Base-by-base conservation (phyloP, 2,797 vertebrate genomes). In the Stomatorhinus walkeri region DNA sequence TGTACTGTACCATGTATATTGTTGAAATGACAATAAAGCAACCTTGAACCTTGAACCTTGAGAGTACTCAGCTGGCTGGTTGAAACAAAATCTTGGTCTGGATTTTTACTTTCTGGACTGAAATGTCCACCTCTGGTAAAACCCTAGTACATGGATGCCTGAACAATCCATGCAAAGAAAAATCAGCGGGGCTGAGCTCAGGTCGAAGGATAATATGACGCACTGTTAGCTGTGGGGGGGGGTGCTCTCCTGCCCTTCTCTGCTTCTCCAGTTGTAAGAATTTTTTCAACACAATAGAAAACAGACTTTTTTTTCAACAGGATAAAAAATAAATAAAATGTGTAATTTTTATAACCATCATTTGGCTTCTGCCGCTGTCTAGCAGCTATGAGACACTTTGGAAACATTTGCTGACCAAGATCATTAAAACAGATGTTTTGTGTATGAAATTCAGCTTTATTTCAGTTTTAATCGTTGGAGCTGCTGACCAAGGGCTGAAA, bases 341-440 rank as follows among this genome's bases (percentile, higher is more conserved):
- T 79, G 14, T 19, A 79, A 43, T 36, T 79, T 79, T 79, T 79
- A 79, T 43, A 43, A 79, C 36, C 72, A 79, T 79, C 6, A 79
- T 43, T 40, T 40, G 72, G 40, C 72, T 28, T 43, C 36, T 79
- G 72, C 14, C 36, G 7, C 72, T 79, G 72, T 79, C 32, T 79
- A 79, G 32, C 72, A 43, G 72, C 72, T 19, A 43, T 7, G 16
- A 79, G 43, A 79, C 72, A 43, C 14, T n/a, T 9, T 43, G 14
- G 32, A 79, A 43, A 43, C 19, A 43, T 43, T 79, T 79, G 72
- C 72, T 40, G 72, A 79, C 32, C 40, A 79, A 7, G 72, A 79
- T 79, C 72, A 79, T 89, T 2, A 43, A 48, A 87, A 22, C 84
- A 89, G 64, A 90, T 88, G 72, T 79, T 90, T 40, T n/a, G 72